Percentiles rank a stretch among this genome's conserved stretches.
Conservation (phyloP, 2,797 vertebrate genomes). For the Holocentrus rufus region DNA sequence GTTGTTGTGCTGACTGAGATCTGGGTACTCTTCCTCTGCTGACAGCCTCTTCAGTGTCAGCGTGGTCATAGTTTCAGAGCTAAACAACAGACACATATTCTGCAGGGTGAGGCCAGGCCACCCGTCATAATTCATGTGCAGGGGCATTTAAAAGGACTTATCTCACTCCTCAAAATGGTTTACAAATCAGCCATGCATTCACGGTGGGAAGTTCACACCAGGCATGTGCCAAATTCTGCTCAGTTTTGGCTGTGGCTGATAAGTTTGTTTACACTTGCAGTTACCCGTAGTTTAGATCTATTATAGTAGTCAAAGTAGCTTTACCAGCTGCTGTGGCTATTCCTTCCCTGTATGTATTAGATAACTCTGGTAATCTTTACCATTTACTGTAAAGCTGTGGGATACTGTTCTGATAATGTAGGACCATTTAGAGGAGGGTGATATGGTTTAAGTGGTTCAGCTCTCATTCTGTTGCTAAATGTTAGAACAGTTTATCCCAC, state of each 20-base stretch:
- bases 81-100: slow-evolving; percentile 78
- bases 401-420: background rate
- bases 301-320: slow-evolving; percentile 20
- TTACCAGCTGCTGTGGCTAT: slow-evolving; percentile 23
- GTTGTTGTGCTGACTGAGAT: slow-evolving; percentile 83
- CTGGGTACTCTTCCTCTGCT: slow-evolving; percentile 83
- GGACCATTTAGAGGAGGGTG: background rate
- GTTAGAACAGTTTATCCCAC: slow-evolving; percentile 26
- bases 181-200: too few species aligned
- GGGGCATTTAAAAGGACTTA: background rate
- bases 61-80: slow-evolving; percentile 76
- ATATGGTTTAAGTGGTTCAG: background rate
- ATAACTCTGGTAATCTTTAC: slow-evolving; percentile 43
- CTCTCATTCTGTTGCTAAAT: background rate
- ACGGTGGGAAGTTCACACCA: too few species aligned
- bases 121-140: slow-evolving; percentile 62
- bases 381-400: slow-evolving; percentile 12
- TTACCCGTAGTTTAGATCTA: background rate
- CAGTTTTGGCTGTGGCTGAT: too few species aligned
- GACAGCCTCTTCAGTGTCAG: slow-evolving; percentile 80
- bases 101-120: slow-evolving; percentile 70
- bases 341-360: slow-evolving; percentile 15
- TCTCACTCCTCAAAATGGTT: background rate
- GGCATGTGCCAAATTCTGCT: too few species aligned
- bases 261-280: too few species aligned